Percentiles rank a stretch among this genome's conserved stretches.
Conservation (phyloP, 2,797 vertebrate genomes). For the Pampus argenteus region DNA sequence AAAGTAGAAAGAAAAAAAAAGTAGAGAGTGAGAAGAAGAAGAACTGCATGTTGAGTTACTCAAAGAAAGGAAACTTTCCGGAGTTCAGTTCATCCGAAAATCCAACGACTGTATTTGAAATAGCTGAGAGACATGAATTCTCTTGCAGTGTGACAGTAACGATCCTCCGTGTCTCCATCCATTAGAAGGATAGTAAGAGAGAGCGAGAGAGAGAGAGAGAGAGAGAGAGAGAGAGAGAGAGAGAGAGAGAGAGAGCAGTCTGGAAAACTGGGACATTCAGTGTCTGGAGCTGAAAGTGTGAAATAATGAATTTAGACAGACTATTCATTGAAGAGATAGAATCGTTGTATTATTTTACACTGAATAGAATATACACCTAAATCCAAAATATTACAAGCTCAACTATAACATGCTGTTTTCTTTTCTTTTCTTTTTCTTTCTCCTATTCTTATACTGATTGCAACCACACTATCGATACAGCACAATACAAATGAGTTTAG, state of each 20-base stretch:
- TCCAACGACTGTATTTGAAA: slow-evolving; percentile 24
- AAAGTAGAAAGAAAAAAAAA: neutral
- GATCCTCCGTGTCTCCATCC: neutral
- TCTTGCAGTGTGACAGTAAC: neutral
- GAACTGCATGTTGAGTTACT: neutral
- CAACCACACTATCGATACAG: too few relatives aligned
- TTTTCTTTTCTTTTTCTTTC: too few relatives aligned
- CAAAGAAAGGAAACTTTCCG: neutral
- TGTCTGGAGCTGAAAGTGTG: neutral
- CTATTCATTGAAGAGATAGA: slow-evolving; percentile 1
- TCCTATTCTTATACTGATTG: too few relatives aligned
- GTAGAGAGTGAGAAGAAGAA: neutral
- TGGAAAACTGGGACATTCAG: slow-evolving; percentile 25
- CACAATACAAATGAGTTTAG: too few relatives aligned
- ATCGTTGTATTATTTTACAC: neutral
- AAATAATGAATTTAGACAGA: slow-evolving; percentile 25
- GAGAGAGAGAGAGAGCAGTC: neutral
- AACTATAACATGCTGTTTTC: too few relatives aligned
- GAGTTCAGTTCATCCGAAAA: slow-evolving; percentile 9
- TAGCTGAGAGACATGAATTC: slow-evolving; percentile 12
- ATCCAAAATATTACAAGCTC: neutral
- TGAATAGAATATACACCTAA: neutral
- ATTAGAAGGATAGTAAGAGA: neutral
- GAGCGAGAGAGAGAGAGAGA: neutral
- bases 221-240: too few relatives aligned